phyloP scores from a whole-genome alignment of 1,140 invertebrate genomes.

The Coptotermes formosanus region DNA sequence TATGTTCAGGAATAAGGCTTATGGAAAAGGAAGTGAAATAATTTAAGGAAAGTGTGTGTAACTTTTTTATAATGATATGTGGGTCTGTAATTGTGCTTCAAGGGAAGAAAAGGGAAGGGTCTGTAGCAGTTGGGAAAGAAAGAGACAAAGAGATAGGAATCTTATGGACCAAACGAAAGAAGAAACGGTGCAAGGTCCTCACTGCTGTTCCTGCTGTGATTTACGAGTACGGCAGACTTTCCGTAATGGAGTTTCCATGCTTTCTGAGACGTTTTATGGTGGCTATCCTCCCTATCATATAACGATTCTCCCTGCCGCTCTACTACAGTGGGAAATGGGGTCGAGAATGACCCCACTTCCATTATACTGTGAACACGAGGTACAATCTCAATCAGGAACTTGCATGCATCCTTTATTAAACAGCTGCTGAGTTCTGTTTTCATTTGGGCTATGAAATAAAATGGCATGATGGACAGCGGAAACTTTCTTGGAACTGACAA shows the following conservation, averaged over 20 bases:
- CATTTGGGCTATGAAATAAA: background rate
- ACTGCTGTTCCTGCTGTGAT: background rate
- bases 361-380: background rate
- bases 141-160: background rate
- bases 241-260: slow-evolving; percentile 14
- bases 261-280: slow-evolving; percentile 12
- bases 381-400: background rate
- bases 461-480: too few relatives aligned
- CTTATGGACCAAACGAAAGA: background rate
- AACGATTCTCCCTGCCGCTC: background rate
- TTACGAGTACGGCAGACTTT: background rate
- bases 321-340: background rate
- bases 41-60: background rate
- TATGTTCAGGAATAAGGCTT: too few relatives aligned
- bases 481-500: too few relatives aligned
- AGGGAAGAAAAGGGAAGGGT: background rate
- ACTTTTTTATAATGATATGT: background rate
- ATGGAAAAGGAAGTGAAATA: background rate
- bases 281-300: slow-evolving; percentile 11
- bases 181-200: background rate
- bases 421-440: background rate
- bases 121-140: background rate
- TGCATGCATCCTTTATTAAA: slow-evolving; percentile 8
- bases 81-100: background rate
- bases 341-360: background rate